These are phyloP conservation scores for Drosophila suboccidentalis DNA, from an alignment of 2,888 invertebrate genomes.

Conservation along the genomic window DNA sequence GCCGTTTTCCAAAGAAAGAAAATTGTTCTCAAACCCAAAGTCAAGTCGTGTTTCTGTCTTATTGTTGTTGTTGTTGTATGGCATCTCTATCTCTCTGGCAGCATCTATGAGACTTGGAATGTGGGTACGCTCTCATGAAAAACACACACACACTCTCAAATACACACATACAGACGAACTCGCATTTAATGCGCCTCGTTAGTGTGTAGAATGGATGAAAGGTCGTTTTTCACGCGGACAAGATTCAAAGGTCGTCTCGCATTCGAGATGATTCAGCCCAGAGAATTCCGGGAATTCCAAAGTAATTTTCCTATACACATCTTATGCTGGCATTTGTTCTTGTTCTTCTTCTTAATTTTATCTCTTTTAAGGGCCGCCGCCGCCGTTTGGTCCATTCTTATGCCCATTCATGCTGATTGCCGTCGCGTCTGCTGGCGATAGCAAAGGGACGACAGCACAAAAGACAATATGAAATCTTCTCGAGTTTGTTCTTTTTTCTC, in stretches of 20 bases:
- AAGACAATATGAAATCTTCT: conserved; percentile 47
- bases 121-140: conserved; percentile 72
- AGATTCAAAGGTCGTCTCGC: conserved; percentile 71
- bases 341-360: conserved; percentile 26
- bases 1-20: conserved; percentile 61
- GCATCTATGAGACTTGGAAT: conserved; percentile 70
- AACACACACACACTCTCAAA: conserved; percentile 19
- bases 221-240: conserved; percentile 80
- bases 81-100: conserved; percentile 56
- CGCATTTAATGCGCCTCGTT: conserved; percentile 71
- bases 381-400: conserved; percentile 32
- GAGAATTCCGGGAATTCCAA: conserved; percentile 78
- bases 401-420: conserved; percentile 75
- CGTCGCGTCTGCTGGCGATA: conserved; percentile 70
- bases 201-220: conserved; percentile 76
- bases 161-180: conserved; percentile 23
- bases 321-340: conserved; percentile 37
- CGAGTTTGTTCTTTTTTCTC: conserved; percentile 18
- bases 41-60: conserved; percentile 68
- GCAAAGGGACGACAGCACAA: conserved; percentile 28
- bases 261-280: conserved; percentile 70
- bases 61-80: conserved; percentile 31
- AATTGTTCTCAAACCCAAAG: conserved; percentile 75
- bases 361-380: conserved; percentile 61
- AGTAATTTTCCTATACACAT: conserved; percentile 62